Evolutionary conservation across 2,888 invertebrate species (phyloP), one percentile per base, ranked within the genome.

Genomic region (Labia minor): DNA sequence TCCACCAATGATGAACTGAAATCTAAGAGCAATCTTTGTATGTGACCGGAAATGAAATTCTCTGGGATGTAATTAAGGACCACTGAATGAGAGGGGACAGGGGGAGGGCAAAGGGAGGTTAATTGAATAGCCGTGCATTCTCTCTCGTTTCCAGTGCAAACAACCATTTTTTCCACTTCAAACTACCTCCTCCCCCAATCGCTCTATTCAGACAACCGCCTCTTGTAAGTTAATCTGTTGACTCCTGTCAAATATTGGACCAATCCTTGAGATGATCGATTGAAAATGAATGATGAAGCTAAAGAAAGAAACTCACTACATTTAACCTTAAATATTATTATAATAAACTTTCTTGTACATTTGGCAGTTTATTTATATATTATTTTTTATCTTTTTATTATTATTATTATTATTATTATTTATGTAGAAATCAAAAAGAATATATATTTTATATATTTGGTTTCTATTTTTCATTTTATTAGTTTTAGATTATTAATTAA

Each of bases 191-290:
- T 33, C 11, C 33, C 33, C 11, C 6, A 33, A 33, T 8, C 11
- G 33, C 6, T n/a, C n/a, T n/a, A n/a, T n/a, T n/a, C n/a, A n/a
- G n/a, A n/a, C 26, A 8, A 26, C 4, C 26, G 26, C 26, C 26
- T 26, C 26, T 26, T 49, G 49, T 49, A 49, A 8, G 49, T 49
- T 49, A 49, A 49, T 49, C 49, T 49, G 49, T 49, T 49, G 49
- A 49, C 49, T 49, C 49, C 49, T 49, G 49, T 49, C 49, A 49
- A 49, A 49, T 49, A 49, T 49, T 49, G 49, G 49, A 49, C 49
- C 49, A n/a, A 3, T 49, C 3, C 49, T 49, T 49, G 49, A 49
- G 49, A 49, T 49, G 49, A 49, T 49, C 49, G 49, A 49, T 49
- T 49, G 2, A 14, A 49, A 16, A 2, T 8, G 49, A 49, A 49